Evolutionary conservation across 2,797 vertebrate genomes (phyloP).

Genomic region (Sebastes itinus): DNA sequence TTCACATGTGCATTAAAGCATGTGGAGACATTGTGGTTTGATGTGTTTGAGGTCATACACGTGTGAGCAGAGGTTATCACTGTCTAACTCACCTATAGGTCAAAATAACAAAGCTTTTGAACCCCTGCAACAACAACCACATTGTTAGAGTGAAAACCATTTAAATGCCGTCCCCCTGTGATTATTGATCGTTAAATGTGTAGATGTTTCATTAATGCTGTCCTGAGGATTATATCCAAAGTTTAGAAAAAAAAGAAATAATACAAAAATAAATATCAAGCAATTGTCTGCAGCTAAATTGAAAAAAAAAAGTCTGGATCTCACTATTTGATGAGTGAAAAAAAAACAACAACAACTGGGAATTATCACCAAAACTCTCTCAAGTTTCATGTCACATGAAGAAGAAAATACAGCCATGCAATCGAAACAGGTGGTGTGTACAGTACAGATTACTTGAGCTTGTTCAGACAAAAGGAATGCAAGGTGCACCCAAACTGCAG

Average conservation of each 20-base stretch:
- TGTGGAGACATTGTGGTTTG: neutral
- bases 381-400: neutral
- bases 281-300: neutral
- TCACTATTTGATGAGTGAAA: neutral
- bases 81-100: neutral
- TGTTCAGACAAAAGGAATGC: neutral
- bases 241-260: neutral
- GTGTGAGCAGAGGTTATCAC: neutral
- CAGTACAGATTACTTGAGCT: neutral
- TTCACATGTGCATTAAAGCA: neutral
- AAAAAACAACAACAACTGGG: too few relatives aligned
- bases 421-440: neutral
- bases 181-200: neutral
- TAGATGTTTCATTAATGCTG: neutral
- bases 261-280: neutral
- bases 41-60: neutral
- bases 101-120: neutral
- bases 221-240: neutral
- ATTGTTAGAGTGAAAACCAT: neutral
- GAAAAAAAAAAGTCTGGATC: neutral
- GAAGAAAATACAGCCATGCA: neutral
- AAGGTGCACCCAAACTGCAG: neutral
- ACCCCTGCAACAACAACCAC: neutral
- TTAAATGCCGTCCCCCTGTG: neutral
- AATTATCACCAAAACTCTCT: neutral